Conservation (phyloP, 2,888 invertebrate genomes). For the Megamerina dolium region DNA sequence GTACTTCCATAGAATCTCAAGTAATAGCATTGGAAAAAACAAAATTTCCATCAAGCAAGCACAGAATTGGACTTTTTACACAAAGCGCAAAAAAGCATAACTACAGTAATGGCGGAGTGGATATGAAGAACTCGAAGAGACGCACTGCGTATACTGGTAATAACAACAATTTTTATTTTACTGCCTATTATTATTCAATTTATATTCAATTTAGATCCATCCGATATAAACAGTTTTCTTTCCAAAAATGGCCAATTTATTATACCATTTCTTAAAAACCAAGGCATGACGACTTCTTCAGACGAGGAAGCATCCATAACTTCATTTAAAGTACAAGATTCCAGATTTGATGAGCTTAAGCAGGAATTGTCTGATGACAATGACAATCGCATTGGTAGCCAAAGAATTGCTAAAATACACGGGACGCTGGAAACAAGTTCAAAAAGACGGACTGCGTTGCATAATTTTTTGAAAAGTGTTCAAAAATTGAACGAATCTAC, state of each 20-base stretch:
- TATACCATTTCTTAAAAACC: slow-evolving; percentile 47
- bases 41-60: slow-evolving; percentile 44
- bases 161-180: background rate
- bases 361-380: slow-evolving; percentile 39
- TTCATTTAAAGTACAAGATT: slow-evolving; percentile 47
- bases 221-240: slow-evolving; percentile 43
- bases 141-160: slow-evolving; percentile 39
- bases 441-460: slow-evolving; percentile 34
- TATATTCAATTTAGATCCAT: slow-evolving; percentile 34
- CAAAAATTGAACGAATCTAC: slow-evolving; percentile 39
- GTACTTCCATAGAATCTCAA: slow-evolving; percentile 77
- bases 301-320: slow-evolving; percentile 47
- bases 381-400: slow-evolving; percentile 20
- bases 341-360: slow-evolving; percentile 45
- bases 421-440: no score
- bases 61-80: slow-evolving; percentile 43
- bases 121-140: slow-evolving; percentile 35
- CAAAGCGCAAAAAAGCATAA: slow-evolving; percentile 39
- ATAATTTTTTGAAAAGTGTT: slow-evolving; percentile 37
- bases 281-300: slow-evolving; percentile 47
- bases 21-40: slow-evolving; percentile 51
- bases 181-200: background rate
- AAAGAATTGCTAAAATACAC: slow-evolving; percentile 32
- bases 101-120: slow-evolving; percentile 13
- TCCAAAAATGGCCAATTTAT: slow-evolving; percentile 46